A percentile compares a stretch with the other conserved stretches of the same genome.
Conservation (phyloP, 2,888 invertebrate genomes). For the Amiota communis region DNA sequence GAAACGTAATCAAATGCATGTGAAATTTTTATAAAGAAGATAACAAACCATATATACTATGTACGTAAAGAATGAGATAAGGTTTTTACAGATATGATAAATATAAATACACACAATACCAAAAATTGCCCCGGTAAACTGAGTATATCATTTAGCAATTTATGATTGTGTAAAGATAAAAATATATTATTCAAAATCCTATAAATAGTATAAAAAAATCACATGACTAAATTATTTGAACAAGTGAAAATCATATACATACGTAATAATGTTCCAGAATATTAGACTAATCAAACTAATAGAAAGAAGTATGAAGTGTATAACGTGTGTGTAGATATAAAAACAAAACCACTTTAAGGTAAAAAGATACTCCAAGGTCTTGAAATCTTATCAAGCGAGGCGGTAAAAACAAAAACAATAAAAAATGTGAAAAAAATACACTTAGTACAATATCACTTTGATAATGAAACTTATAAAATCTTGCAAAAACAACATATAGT, state of each 20-base stretch:
- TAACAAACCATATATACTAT: neutral
- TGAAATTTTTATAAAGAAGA: neutral
- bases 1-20: slow-evolving; percentile 2
- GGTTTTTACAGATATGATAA: neutral
- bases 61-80: neutral
- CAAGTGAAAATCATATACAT: neutral
- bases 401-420: neutral
- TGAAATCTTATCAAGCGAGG: slow-evolving; percentile 14
- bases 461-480: neutral
- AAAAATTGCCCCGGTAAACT: too few relatives aligned
- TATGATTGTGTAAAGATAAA: neutral
- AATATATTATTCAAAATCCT: neutral
- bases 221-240: neutral
- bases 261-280: neutral
- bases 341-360: neutral
- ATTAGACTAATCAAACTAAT: too few relatives aligned
- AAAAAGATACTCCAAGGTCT: slow-evolving; percentile 14
- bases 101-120: neutral
- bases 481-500: neutral
- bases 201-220: slow-evolving; percentile 11
- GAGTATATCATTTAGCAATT: neutral
- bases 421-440: neutral
- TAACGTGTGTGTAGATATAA: neutral
- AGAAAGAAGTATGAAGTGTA: neutral
- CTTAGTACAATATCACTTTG: neutral